Evolutionary conservation across 2,888 invertebrate species (phyloP).

Genomic region (Drosophila austrosaltans): DNA sequence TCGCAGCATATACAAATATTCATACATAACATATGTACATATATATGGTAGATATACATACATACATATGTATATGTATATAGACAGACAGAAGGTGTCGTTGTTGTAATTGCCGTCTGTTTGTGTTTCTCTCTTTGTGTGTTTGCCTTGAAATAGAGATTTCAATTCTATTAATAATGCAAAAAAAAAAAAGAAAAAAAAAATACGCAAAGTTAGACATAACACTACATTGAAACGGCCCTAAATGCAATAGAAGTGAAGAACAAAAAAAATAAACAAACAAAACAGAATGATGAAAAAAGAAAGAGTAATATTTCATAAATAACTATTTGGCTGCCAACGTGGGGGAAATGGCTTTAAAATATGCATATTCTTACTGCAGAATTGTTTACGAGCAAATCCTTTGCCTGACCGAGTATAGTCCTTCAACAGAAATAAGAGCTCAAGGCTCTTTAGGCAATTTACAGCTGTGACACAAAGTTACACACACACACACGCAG

Average conservation of each 20-base stretch:
- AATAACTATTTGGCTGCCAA: constrained; percentile 30
- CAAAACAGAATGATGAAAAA: background rate
- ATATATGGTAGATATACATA: background rate
- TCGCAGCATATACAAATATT: constrained; percentile 17
- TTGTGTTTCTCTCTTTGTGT: constrained; percentile 47
- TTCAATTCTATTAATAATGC: constrained; percentile 72
- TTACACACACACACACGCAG: background rate
- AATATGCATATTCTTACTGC: constrained; percentile 1
- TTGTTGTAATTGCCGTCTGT: constrained; percentile 62
- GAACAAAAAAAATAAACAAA: background rate
- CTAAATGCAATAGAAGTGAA: constrained; percentile 1
- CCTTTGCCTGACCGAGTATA: background rate
- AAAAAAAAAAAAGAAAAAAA: constrained; percentile 24
- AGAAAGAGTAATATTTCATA: constrained; percentile 17
- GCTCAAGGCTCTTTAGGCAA: constrained; percentile 68
- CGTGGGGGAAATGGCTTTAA: background rate
- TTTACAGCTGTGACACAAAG: constrained; percentile 46
- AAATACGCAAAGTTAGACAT: constrained; percentile 54
- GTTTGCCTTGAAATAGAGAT: constrained; percentile 59
- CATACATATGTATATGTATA: background rate
- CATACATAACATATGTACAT: background rate
- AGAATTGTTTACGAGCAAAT: background rate
- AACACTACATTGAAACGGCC: background rate
- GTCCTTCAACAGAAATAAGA: constrained; percentile 29
- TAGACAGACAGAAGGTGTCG: constrained; percentile 62